phyloP scores from a whole-genome alignment of 2,888 invertebrate genomes.

The Drosophila mayaguana region DNA sequence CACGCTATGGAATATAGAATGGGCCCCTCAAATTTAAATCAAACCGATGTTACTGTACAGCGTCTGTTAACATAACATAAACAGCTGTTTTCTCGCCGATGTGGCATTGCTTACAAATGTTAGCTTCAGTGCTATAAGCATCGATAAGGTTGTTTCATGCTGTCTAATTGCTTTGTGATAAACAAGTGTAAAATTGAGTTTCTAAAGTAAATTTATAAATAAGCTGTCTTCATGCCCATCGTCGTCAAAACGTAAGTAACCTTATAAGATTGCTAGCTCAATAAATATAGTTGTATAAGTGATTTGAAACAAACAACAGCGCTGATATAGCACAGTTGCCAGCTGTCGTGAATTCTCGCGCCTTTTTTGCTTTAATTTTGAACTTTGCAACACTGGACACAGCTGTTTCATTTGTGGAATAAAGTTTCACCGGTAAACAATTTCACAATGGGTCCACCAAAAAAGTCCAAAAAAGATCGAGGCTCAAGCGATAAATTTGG shows the following conservation, averaged over 20 bases:
- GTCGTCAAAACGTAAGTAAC: constrained; percentile 82
- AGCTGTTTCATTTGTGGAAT: constrained; percentile 47
- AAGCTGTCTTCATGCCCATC: constrained; percentile 72
- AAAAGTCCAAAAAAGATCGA: constrained; percentile 84
- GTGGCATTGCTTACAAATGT: constrained; percentile 34
- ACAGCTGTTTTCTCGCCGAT: neutral
- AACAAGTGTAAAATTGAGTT: neutral
- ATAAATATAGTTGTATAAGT: neutral
- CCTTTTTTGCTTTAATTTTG: constrained; percentile 26
- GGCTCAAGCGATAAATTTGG: constrained; percentile 82
- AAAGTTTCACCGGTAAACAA: constrained; percentile 16
- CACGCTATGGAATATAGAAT: neutral
- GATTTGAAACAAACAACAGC: neutral
- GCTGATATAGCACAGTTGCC: neutral
- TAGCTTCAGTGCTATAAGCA: neutral
- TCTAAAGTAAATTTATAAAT: neutral
- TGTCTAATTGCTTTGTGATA: neutral
- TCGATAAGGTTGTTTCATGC: too few relatives aligned
- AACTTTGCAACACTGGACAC: constrained; percentile 44
- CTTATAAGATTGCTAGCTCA: neutral
- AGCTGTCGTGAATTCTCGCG: constrained; percentile 31
- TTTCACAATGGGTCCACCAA: constrained; percentile 83
- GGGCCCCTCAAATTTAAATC: neutral
- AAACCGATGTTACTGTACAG: neutral
- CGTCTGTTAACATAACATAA: neutral